These are phyloP conservation scores for Dione juno DNA, from an alignment of 2,888 invertebrate genomes.

Conservation along the genomic window DNA sequence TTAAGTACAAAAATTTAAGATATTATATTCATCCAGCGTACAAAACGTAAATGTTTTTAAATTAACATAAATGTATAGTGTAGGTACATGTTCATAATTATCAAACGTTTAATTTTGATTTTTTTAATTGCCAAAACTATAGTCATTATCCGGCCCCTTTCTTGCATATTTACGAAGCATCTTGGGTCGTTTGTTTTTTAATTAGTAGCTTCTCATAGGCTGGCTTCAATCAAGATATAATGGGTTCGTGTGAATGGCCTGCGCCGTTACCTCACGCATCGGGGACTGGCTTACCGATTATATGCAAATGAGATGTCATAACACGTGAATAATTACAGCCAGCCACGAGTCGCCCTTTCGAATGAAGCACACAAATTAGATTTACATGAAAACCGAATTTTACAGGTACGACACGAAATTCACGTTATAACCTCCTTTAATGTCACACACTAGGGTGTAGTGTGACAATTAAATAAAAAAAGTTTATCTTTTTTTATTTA, in stretches of 20 bases:
- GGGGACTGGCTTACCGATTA: constrained; percentile 76
- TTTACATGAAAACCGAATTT: constrained; percentile 80
- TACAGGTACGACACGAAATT: constrained; percentile 63
- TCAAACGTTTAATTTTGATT: constrained; percentile 1
- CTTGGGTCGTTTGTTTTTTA: constrained; percentile 81
- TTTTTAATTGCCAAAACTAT: constrained; percentile 45
- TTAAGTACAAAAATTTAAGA: not conserved
- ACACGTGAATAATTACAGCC: constrained; percentile 82
- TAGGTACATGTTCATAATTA: not conserved
- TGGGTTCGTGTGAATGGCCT: constrained; percentile 81
- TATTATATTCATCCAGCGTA: not conserved
- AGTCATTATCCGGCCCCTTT: constrained; percentile 70
- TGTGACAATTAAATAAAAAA: not conserved
- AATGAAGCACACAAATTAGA: constrained; percentile 78
- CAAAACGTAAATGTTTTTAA: not conserved
- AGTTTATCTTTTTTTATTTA: no score
- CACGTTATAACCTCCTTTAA: constrained; percentile 57
- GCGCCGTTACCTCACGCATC: constrained; percentile 79
- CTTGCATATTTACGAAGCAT: constrained; percentile 73
- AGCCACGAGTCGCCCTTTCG: constrained; percentile 80
- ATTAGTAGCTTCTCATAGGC: constrained; percentile 82
- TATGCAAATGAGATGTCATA: constrained; percentile 84
- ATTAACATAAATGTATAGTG: not conserved
- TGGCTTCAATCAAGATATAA: constrained; percentile 77
- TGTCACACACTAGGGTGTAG: constrained; percentile 28